Evolutionary conservation across 2,797 vertebrate genomes (phyloP).

Genomic region (Trematomus bernacchii): DNA sequence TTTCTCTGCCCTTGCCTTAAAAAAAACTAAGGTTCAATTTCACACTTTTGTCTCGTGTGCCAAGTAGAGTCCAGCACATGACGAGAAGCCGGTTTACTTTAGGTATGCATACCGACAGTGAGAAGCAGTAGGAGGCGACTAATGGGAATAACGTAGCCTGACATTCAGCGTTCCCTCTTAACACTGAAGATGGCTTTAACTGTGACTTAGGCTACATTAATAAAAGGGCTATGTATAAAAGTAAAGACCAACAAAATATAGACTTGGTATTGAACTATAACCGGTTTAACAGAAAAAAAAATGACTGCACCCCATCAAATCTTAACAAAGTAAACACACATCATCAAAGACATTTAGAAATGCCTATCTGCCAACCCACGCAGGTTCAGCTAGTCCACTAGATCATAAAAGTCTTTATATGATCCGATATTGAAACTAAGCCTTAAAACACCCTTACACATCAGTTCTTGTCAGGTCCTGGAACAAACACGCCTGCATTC

Average conservation of each 20-base stretch:
- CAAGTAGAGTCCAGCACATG: constrained; percentile 1
- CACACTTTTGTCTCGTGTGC: constrained; percentile 16
- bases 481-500: constrained; percentile 31
- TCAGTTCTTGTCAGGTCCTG: constrained; percentile 16
- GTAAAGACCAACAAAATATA: too few species aligned
- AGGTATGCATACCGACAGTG: background rate
- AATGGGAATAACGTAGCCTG: background rate
- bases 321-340: constrained; percentile 3
- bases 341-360: constrained; percentile 6
- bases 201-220: background rate
- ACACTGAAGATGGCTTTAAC: background rate
- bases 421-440: background rate
- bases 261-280: background rate
- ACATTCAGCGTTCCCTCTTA: background rate
- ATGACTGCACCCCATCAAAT: constrained; percentile 12
- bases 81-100: background rate
- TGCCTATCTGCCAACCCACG: background rate
- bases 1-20: too few species aligned
- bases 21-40: background rate
- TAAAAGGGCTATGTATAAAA: too few species aligned
- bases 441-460: constrained; percentile 17
- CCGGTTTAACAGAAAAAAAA: constrained; percentile 11
- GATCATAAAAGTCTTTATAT: background rate
- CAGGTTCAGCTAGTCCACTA: background rate
- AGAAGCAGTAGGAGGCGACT: background rate